Evolutionary conservation across 2,888 invertebrate species (phyloP).

Genomic region (Allygus modestus): DNA sequence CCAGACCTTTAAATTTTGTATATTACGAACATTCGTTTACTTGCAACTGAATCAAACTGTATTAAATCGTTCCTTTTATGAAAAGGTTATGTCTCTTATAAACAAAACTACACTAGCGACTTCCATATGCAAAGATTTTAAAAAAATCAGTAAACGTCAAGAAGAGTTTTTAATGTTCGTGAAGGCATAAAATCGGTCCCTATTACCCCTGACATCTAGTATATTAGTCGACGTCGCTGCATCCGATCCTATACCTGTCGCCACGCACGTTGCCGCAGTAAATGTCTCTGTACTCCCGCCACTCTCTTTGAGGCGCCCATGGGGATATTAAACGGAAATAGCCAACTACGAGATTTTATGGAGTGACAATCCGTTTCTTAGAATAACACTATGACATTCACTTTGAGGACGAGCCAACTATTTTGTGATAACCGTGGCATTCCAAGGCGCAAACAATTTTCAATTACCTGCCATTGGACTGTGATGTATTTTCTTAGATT

Average conservation of each 20-base stretch:
- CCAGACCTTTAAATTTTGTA: too few relatives aligned
- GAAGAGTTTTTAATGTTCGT: too few relatives aligned
- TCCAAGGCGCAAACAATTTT: too few relatives aligned
- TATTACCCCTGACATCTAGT: background rate
- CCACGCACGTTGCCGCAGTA: background rate
- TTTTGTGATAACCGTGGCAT: too few relatives aligned
- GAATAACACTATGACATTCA: too few relatives aligned
- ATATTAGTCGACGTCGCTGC: background rate
- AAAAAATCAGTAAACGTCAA: too few relatives aligned
- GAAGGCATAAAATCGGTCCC: background rate
- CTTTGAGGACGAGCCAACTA: too few relatives aligned
- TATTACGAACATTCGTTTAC: too few relatives aligned
- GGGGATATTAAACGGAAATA: background rate
- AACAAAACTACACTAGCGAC: too few relatives aligned
- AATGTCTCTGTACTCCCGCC: background rate
- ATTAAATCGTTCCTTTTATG: background rate
- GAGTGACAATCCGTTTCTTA: background rate
- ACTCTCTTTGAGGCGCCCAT: background rate
- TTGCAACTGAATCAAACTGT: too few relatives aligned
- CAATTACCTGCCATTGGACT: background rate
- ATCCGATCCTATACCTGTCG: background rate
- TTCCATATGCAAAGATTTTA: background rate
- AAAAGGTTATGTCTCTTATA: too few relatives aligned
- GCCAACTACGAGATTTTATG: background rate
- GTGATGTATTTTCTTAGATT: background rate